phyloP scores from a whole-genome alignment of 2,113 vertebrate genomes.

The Dascyllus trimaculatus region DNA sequence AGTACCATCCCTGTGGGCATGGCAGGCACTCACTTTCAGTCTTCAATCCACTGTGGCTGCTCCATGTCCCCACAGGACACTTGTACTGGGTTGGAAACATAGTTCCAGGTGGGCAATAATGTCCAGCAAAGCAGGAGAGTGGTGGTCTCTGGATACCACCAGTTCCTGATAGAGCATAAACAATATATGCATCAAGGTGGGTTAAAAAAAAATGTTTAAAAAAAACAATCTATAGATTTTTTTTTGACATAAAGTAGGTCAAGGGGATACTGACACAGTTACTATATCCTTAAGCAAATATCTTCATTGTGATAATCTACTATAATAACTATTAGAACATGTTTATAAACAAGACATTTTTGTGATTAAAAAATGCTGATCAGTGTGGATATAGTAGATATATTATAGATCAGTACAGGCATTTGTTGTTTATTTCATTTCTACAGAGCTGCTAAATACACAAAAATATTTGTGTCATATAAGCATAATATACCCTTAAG shows the following conservation, averaged over 20 bases:
- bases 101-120: conserved; percentile 90
- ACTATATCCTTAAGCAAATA: background rate
- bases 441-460: background rate
- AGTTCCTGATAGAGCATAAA: conserved; percentile 79
- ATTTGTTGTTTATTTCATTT: background rate
- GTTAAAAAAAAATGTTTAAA: background rate
- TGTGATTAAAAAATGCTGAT: background rate
- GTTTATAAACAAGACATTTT: background rate
- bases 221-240: background rate
- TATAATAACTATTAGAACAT: background rate
- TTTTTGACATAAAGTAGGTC: background rate
- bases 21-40: conserved; percentile 78
- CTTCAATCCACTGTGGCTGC: conserved; percentile 82
- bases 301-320: background rate
- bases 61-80: conserved; percentile 91
- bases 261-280: background rate
- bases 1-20: conserved; percentile 90
- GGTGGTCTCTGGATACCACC: conserved; percentile 89
- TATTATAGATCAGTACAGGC: background rate
- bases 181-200: background rate
- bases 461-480: background rate
- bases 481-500: background rate
- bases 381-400: background rate
- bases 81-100: conserved; percentile 88
- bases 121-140: conserved; percentile 86